Conservation (phyloP, 2,797 vertebrate genomes). For the Sarcoramphus papa region DNA sequence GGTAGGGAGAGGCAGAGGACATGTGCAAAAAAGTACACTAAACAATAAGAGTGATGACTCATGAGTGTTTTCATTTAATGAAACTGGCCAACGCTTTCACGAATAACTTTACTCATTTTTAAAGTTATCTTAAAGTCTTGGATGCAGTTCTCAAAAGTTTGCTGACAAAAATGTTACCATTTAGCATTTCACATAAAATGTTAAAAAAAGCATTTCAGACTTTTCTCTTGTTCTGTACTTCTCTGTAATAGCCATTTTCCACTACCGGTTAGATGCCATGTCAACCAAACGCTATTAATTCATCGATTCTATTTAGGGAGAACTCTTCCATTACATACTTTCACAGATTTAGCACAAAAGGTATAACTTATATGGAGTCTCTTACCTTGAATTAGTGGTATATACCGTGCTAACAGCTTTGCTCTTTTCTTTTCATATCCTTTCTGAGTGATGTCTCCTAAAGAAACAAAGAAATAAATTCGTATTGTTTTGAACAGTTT, state of each 20-base stretch:
- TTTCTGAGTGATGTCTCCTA: constrained; percentile 99
- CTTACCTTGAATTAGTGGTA: constrained; percentile 96
- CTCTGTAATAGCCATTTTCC: not conserved
- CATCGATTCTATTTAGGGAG: not conserved
- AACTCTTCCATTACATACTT: not conserved
- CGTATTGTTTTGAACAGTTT: not conserved
- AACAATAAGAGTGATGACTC: not conserved
- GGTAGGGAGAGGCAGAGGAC: not conserved
- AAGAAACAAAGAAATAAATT: constrained; percentile 51
- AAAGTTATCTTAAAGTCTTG: not conserved
- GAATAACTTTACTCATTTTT: not conserved
- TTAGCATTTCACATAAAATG: not conserved
- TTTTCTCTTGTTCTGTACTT: not conserved
- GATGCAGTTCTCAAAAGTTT: not conserved
- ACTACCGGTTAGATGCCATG: not conserved
- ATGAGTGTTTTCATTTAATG: not conserved
- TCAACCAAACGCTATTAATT: not conserved
- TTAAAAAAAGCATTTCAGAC: not conserved
- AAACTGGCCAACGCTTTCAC: not conserved
- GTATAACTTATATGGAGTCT: not conserved
- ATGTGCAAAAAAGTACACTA: not conserved
- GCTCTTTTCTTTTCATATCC: constrained; percentile 99
- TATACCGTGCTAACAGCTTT: constrained; percentile 92
- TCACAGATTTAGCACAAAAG: not conserved
- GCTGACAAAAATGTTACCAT: not conserved